Evolutionary conservation across 2,797 vertebrate species (phyloP).

Genomic region (Sebastes minor): DNA sequence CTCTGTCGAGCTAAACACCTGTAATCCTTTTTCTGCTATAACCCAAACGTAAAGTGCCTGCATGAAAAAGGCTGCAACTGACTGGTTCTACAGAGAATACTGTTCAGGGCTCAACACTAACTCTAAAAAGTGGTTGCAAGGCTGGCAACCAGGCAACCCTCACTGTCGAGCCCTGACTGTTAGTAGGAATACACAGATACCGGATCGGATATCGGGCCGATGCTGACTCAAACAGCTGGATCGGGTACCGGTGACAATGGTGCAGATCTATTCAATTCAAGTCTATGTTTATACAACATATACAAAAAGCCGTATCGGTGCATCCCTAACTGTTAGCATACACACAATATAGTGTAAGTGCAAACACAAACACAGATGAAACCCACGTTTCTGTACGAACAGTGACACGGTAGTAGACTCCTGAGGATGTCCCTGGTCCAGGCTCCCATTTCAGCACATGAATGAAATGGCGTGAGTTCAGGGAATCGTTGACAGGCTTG

Average conservation of each 20-base stretch:
- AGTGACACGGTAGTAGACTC: conserved; percentile 36
- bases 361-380: background rate
- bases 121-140: background rate
- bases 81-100: background rate
- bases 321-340: background rate
- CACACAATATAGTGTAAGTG: background rate
- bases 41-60: background rate
- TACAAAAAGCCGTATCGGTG: too few species aligned
- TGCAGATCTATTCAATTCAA: too few species aligned
- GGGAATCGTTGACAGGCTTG: background rate
- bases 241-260: too few species aligned
- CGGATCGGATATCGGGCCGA: too few species aligned
- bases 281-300: too few species aligned
- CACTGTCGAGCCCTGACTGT: too few species aligned
- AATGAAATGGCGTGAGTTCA: conserved; percentile 13
- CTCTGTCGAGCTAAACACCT: background rate
- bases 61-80: background rate
- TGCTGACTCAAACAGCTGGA: too few species aligned
- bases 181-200: too few species aligned
- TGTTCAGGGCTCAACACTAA: background rate
- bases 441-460: conserved; percentile 58
- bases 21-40: background rate
- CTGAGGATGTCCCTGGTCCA: conserved; percentile 39
- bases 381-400: background rate
- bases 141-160: too few species aligned